Evolutionary conservation across 2,888 invertebrate species (phyloP).

Genomic region (Timema cristinae): DNA sequence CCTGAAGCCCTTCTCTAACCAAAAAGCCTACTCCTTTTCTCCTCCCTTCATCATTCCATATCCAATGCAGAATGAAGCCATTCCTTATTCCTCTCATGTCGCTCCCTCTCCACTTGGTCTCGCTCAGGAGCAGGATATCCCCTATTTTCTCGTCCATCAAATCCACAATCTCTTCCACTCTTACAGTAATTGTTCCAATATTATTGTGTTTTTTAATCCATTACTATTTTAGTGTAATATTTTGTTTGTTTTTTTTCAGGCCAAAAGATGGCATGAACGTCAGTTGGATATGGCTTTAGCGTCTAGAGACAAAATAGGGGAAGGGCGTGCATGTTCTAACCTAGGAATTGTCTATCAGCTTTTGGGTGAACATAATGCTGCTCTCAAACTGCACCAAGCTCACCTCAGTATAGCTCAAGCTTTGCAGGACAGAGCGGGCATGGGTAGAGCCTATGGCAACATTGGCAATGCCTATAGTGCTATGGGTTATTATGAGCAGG

Average conservation of each 20-base stretch:
- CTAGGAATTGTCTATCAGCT: conserved; percentile 90
- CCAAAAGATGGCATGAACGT: conserved; percentile 94
- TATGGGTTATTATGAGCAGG: conserved; percentile 83
- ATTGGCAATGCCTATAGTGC: conserved; percentile 95
- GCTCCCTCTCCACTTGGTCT: too few relatives aligned
- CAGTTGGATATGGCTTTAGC: conserved; percentile 91
- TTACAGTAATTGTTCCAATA: too few relatives aligned
- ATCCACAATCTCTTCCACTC: too few relatives aligned
- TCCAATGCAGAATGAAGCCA: too few relatives aligned
- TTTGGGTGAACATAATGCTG: conserved; percentile 89
- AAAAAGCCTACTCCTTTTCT: too few relatives aligned
- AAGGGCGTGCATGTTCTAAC: conserved; percentile 91
- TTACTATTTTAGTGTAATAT: neutral
- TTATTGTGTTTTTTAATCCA: too few relatives aligned
- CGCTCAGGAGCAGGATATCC: too few relatives aligned
- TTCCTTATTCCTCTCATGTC: too few relatives aligned
- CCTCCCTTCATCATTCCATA: too few relatives aligned
- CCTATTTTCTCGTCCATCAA: too few relatives aligned
- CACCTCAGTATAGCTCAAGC: conserved; percentile 83
- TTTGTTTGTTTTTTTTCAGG: conserved; percentile 59
- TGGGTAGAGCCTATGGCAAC: conserved; percentile 94
- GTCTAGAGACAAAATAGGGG: conserved; percentile 91
- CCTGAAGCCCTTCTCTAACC: too few relatives aligned
- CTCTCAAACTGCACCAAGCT: conserved; percentile 86
- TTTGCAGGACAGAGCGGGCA: conserved; percentile 79